Conservation (phyloP, 1,140 invertebrate species). For the Anastrepha ludens region DNA sequence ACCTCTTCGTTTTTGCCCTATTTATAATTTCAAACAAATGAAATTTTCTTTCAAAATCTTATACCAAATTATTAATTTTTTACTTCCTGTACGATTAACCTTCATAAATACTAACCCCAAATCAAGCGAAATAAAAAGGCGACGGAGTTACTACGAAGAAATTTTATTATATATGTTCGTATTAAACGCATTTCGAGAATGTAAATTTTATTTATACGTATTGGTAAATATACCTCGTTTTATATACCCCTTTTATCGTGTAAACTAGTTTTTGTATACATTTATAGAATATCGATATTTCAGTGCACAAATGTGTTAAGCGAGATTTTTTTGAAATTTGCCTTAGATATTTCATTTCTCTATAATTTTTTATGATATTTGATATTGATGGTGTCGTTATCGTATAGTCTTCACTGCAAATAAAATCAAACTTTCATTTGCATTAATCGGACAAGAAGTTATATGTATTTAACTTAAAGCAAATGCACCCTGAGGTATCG, state of each 20-base stretch:
- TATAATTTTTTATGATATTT: too few relatives aligned
- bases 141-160: slow-evolving; percentile 18
- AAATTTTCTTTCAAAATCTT: too few relatives aligned
- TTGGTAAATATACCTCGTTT: slow-evolving; percentile 35
- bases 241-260: slow-evolving; percentile 23
- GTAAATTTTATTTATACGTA: slow-evolving; percentile 36
- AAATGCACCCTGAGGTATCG: slow-evolving; percentile 36
- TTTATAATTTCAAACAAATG: too few relatives aligned
- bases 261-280: slow-evolving; percentile 43
- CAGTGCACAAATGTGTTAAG: slow-evolving; percentile 46
- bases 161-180: slow-evolving; percentile 42
- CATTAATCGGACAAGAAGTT: not conserved
- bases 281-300: slow-evolving; percentile 50
- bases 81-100: too few relatives aligned
- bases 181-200: slow-evolving; percentile 25
- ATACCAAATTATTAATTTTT: too few relatives aligned
- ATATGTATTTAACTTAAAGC: slow-evolving; percentile 19
- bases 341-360: too few relatives aligned
- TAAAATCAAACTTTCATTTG: not conserved
- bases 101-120: too few relatives aligned
- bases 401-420: not conserved
- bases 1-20: too few relatives aligned
- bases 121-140: not conserved
- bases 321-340: not conserved
- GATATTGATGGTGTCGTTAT: too few relatives aligned